Base-by-base conservation (phyloP, 37 sponge, comb jelly and placozoan species). In the Hexactinellida sp. region DNA sequence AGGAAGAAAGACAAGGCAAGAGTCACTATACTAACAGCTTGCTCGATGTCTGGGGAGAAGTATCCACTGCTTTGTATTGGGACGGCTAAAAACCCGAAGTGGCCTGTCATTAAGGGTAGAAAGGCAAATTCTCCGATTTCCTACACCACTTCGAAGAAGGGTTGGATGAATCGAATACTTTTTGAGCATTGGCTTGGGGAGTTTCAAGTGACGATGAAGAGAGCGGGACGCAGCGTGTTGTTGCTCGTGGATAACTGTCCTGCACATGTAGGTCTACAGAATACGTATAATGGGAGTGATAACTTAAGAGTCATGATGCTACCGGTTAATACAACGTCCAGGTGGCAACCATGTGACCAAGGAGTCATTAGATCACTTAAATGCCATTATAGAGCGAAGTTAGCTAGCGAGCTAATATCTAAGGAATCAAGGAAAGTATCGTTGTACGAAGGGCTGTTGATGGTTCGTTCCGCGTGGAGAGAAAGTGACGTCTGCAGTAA, bases 211-310 rank as follows among this genome's bases (percentile, higher is more conserved):
- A 82, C 7, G 16, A 36, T 87, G 16, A 9, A 0, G 5, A 38
- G n/a, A 25, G 25, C 0, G 83, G 37, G 52, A 0, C 16, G 88
- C 24, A 0, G 3, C 3, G 25, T 39, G 24, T 28, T 83, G 39
- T 41, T 87, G 28, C 47, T 87, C 37, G 37, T 87, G 1, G 88
- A 87, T 35, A 87, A 87, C 84, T 87, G 84, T 32, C 3, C 84
- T 83, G 84, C 55, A 19, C 88, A 87, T 51, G 47, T 82, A 82
- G 36, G 16, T 3, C 37, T 19, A 38, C 38, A 37, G 16, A 7
- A 13, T 25, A 54, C 37, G 36, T 54, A 47, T 47, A 16, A 47
- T 47, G 52, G 52, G 16, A 47, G 16, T 9, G 52, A 54, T 36
- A 84, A 84, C 10, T 37, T 54, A 30, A 55, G 0, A 0, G 0